Conservation (phyloP, 2,113 vertebrate genomes). For the Rhizomys pruinosus region DNA sequence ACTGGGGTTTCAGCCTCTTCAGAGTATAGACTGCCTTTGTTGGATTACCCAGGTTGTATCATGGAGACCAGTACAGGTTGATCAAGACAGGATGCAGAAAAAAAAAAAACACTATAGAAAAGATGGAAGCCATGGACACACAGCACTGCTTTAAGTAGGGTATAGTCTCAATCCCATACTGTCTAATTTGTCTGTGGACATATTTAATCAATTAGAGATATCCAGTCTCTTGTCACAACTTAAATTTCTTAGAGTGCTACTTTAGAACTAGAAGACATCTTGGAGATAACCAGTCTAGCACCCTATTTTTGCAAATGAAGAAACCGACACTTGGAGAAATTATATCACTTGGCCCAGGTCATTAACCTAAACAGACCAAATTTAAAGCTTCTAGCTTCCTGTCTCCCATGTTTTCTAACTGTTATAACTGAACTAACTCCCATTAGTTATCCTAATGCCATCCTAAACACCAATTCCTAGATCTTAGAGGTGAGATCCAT, state of each 20-base stretch:
- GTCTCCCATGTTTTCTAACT: not conserved
- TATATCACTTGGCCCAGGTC: not conserved
- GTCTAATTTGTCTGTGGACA: not conserved
- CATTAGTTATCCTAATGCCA: not conserved
- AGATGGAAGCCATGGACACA: no score
- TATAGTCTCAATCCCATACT: not conserved
- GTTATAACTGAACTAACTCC: not conserved
- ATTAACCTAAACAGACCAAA: constrained; percentile 10
- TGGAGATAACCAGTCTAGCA: constrained; percentile 24
- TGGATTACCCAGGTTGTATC: no score
- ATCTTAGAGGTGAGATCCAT: not conserved
- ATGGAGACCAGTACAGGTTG: no score
- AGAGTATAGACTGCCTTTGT: no score
- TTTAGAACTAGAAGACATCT: not conserved
- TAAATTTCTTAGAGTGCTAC: not conserved
- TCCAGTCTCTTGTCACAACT: not conserved
- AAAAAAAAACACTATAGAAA: no score
- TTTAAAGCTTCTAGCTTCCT: not conserved
- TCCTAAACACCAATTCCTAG: not conserved
- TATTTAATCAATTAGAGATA: constrained; percentile 17
- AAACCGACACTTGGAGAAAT: constrained; percentile 12
- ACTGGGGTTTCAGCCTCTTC: no score
- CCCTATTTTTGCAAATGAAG: constrained; percentile 47
- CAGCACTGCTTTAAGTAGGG: not conserved
- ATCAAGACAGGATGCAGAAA: no score